phyloP scores from a whole-genome alignment of 2,113 vertebrate species.

The Lynx canadensis region DNA sequence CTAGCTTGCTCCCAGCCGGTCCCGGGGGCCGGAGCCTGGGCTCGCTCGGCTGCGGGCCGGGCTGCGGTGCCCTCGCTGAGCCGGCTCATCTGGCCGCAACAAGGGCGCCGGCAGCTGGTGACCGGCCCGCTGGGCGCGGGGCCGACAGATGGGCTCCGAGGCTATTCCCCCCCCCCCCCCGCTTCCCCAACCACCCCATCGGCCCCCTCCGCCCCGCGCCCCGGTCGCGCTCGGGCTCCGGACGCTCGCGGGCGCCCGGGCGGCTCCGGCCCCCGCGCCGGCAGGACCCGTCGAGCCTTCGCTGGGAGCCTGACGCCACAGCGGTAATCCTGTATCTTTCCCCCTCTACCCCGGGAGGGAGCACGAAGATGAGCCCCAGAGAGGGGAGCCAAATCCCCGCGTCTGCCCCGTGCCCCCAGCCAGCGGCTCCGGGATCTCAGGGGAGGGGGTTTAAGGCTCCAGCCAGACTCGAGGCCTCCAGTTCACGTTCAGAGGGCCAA shows the following conservation, averaged over 20 bases:
- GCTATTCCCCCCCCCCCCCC: constrained; percentile 44
- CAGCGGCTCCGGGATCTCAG: background rate
- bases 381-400: no score
- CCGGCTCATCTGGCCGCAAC: constrained; percentile 86
- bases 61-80: constrained; percentile 45
- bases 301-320: background rate
- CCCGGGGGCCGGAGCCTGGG: background rate
- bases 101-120: constrained; percentile 94
- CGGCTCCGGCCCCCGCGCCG: background rate
- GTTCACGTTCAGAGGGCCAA: constrained; percentile 31
- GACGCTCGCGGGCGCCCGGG: background rate
- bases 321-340: background rate
- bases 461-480: background rate
- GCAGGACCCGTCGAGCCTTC: background rate
- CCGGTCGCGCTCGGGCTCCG: background rate
- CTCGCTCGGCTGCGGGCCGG: background rate
- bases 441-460: background rate
- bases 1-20: background rate
- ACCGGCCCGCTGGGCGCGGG: constrained; percentile 86
- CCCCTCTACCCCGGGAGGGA: background rate
- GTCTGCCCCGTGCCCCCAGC: background rate
- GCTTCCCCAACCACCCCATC: background rate
- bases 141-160: constrained; percentile 96
- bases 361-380: background rate
- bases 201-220: background rate